These are phyloP conservation scores for Xanthorhoe spadicearia DNA, from an alignment of 2,888 invertebrate species.

Conservation along the genomic window DNA sequence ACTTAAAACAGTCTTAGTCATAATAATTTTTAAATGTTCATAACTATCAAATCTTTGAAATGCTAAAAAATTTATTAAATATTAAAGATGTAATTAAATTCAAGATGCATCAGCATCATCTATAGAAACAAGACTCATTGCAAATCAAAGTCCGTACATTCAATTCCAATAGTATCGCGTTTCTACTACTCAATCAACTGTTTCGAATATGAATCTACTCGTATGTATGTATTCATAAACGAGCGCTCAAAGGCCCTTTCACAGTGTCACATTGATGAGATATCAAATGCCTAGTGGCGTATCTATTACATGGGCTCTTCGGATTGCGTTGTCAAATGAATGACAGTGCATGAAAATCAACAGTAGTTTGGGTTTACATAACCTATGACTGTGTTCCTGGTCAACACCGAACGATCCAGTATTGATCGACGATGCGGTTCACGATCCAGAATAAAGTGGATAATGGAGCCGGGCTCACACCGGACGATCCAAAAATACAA, in stretches of 20 bases:
- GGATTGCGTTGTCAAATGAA: slow-evolving; percentile 54
- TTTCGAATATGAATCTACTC: slow-evolving; percentile 6
- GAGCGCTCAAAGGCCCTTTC: slow-evolving; percentile 32
- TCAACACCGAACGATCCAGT: background rate
- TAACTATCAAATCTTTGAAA: too few relatives aligned
- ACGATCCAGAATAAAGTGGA: too few relatives aligned
- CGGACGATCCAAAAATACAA: too few relatives aligned
- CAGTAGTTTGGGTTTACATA: background rate
- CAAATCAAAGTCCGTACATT: background rate
- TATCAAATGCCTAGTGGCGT: slow-evolving; percentile 33
- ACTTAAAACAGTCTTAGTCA: too few relatives aligned
- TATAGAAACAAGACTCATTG: background rate
- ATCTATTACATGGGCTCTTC: slow-evolving; percentile 34
- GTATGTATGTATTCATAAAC: slow-evolving; percentile 11
- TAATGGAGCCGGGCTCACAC: too few relatives aligned
- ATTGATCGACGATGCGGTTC: background rate
- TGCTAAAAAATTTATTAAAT: too few relatives aligned
- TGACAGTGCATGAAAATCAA: slow-evolving; percentile 36
- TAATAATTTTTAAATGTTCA: too few relatives aligned
- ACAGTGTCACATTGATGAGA: slow-evolving; percentile 32
- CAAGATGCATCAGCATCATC: background rate
- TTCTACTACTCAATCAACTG: slow-evolving; percentile 8
- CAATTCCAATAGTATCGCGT: background rate
- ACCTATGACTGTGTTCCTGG: background rate
- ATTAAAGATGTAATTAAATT: too few relatives aligned